A percentile compares a stretch with the other conserved stretches of the same genome.
Conservation (phyloP, 1,140 invertebrate genomes). For the Lucilia cuprina region DNA sequence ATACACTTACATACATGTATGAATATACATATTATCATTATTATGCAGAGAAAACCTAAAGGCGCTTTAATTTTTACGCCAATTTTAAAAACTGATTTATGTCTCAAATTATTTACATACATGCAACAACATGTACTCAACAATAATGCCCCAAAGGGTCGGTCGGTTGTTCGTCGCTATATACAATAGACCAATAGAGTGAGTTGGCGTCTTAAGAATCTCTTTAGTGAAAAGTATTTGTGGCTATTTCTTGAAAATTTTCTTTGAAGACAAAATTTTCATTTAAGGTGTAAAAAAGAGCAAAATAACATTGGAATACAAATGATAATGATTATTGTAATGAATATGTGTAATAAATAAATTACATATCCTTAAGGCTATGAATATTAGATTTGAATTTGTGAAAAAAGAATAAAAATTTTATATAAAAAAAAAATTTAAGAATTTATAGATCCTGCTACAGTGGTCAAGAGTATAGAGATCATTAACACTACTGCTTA, state of each 20-base stretch:
- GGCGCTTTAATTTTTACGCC: slow-evolving; percentile 22
- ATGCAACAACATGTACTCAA: not conserved
- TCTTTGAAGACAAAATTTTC: not conserved
- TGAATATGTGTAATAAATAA: not conserved
- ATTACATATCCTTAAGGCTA: not conserved
- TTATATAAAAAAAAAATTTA: too few relatives aligned
- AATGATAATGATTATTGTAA: not conserved
- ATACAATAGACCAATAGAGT: not conserved
- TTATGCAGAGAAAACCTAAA: not conserved
- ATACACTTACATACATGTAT: too few relatives aligned
- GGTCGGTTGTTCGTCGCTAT: not conserved
- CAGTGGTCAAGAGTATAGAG: too few relatives aligned
- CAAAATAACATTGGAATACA: not conserved
- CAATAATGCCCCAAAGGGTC: not conserved
- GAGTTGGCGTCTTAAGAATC: not conserved
- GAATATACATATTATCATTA: too few relatives aligned
- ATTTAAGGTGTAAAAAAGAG: not conserved
- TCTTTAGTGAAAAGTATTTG: not conserved
- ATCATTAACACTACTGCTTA: too few relatives aligned
- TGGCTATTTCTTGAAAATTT: not conserved
- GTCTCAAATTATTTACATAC: slow-evolving; percentile 11
- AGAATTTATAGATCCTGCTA: too few relatives aligned
- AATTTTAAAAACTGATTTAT: slow-evolving; percentile 28
- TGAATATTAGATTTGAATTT: too few relatives aligned
- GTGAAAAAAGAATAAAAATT: too few relatives aligned